These are phyloP conservation scores for Ciconia stormi DNA, from an alignment of 2,113 vertebrate genomes.

Conservation along the genomic window DNA sequence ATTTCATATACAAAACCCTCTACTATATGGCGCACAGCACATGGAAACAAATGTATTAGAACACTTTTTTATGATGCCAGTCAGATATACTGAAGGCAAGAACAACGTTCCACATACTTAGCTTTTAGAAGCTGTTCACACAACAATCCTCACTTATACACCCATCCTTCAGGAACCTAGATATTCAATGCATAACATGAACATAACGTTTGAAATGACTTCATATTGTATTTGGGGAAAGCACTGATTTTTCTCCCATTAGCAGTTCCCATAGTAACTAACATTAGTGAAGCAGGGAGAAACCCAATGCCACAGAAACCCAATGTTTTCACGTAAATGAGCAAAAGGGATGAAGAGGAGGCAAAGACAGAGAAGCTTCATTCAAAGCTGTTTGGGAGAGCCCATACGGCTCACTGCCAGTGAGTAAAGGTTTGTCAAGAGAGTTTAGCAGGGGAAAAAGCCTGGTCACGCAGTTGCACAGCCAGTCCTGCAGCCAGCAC, in stretches of 20 bases:
- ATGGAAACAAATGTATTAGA: neutral
- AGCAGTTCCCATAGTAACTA: conserved; percentile 14
- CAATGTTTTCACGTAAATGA: neutral
- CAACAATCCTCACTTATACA: neutral
- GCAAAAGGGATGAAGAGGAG: neutral
- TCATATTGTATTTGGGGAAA: neutral
- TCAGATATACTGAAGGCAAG: neutral
- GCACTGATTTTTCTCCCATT: neutral
- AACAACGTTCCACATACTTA: neutral
- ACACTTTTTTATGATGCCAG: neutral
- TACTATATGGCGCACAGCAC: neutral
- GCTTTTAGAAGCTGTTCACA: neutral
- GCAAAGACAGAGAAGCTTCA: neutral
- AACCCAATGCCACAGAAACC: neutral
- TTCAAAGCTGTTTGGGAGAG: neutral
- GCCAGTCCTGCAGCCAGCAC: neutral
- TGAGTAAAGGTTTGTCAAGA: neutral
- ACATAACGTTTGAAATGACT: neutral
- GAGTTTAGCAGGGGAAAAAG: neutral
- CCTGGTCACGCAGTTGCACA: accelerated
- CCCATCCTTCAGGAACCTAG: neutral
- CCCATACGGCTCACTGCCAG: neutral
- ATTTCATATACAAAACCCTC: neutral
- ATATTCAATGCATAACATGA: neutral
- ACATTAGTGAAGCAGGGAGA: neutral